phyloP scores from a whole-genome alignment of 2,797 vertebrate genomes.

The Cossypha niveicapilla region DNA sequence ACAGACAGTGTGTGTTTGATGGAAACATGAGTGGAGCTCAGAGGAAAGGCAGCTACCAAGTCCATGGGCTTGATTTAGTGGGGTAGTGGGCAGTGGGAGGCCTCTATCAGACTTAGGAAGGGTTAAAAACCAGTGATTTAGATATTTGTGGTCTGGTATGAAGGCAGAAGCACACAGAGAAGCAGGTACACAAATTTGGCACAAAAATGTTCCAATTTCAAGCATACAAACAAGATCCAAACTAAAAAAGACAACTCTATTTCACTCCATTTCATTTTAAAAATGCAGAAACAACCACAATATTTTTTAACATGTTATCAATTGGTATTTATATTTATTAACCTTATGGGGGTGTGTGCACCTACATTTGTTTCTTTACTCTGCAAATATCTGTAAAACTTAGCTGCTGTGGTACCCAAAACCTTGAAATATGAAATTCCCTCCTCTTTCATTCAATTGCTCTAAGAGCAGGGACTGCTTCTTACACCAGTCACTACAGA shows the following conservation, averaged over 20 bases:
- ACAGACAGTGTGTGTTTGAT: background rate
- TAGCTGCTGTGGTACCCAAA: background rate
- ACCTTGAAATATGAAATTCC: background rate
- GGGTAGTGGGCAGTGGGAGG: background rate
- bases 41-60: background rate
- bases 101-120: background rate
- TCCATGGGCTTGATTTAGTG: background rate
- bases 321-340: background rate
- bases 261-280: background rate
- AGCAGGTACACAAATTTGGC: background rate
- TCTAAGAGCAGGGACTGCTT: background rate
- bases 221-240: background rate
- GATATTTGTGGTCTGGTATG: background rate
- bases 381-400: background rate
- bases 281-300: background rate
- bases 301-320: background rate
- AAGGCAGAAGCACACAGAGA: background rate
- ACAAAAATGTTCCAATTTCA: background rate
- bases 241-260: background rate
- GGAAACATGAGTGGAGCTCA: background rate
- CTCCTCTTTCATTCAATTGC: background rate
- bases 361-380: background rate
- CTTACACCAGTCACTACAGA: background rate
- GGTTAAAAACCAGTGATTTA: background rate
- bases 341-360: background rate